Evolutionary conservation across 2,888 invertebrate species (phyloP), one percentile per base, ranked within the genome.

Genomic region (Mimas tiliae): DNA sequence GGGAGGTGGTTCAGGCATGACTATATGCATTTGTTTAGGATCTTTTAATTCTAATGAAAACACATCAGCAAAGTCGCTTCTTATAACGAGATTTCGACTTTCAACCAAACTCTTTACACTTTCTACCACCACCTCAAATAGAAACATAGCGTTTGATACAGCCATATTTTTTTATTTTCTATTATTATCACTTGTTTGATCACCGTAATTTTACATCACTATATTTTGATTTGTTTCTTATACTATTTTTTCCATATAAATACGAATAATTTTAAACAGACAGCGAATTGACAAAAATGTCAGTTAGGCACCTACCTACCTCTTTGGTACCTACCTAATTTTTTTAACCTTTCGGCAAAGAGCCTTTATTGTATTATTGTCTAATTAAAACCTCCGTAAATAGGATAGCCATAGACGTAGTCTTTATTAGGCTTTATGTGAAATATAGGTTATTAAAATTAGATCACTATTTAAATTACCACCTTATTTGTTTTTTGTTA

Each of bases 31-130:
- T 73, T 87, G 86, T 71, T 93, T 93, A 7, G 93, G 93, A 77
- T 93, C 93, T 77, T 86, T 91, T 19, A 93, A 71, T 72, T 92
- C 92, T 14, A 93, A 76, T 7, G 93, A 91, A 72, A 93, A 93
- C 73, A 93, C 82, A 70, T 93, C 88, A 6, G 86, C 89, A 67
- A 93, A 93, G 67, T 93, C 92, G 74, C 88, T 87, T 73, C 80
- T 85, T 68, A 93, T 90, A 6, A 91, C 81, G 58, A 93, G 79
- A 38, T 76, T 72, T 11, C 88, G 80, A 69, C 85, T 90, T 64
- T 87, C 84, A 1, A 88, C 84, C 69, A 86, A 71, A 74, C 85
- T 89, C 65, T 84, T 83, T 0, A 93, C 85, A 65, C 77, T 89
- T 71, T 87, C 86, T 12, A 93, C 84, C 2, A 92, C 90, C 19